Conservation (phyloP, 2,113 vertebrate species). For the Canis aureus region DNA sequence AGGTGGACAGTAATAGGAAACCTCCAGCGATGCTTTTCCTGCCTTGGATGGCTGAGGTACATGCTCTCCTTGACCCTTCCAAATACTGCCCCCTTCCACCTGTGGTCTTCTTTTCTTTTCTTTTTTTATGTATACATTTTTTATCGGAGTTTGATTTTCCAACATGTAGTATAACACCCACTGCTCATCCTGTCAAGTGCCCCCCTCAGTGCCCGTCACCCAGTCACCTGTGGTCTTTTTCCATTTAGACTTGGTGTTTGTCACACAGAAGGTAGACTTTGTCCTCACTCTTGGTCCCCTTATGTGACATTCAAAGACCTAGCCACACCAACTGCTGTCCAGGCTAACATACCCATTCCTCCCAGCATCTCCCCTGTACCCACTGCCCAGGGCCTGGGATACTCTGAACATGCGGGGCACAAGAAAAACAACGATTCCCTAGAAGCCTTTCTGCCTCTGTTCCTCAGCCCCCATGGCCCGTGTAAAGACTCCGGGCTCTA, state of each 20-base stretch:
- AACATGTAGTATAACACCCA: too few species aligned
- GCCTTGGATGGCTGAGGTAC: background rate
- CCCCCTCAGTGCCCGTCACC: too few species aligned
- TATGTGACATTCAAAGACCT: background rate
- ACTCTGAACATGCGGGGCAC: background rate
- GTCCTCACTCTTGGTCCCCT: background rate
- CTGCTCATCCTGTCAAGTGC: too few species aligned
- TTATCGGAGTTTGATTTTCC: too few species aligned
- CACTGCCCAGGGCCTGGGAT: background rate
- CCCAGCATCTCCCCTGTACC: background rate
- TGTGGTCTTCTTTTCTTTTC: background rate
- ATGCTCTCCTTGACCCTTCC: background rate
- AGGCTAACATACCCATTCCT: accelerated
- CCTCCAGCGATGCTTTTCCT: background rate
- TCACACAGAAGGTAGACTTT: background rate
- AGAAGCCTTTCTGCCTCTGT: background rate
- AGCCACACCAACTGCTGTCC: background rate
- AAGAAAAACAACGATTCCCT: background rate
- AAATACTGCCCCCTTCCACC: background rate
- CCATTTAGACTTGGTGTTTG: background rate
- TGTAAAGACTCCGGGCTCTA: background rate
- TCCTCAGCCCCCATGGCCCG: background rate
- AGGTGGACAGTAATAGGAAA: background rate
- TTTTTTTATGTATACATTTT: too few species aligned
- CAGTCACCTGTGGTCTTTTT: background rate